These are phyloP conservation scores for Phrynosoma platyrhinos DNA, from an alignment of 2,113 vertebrate species.

Conservation along the genomic window DNA sequence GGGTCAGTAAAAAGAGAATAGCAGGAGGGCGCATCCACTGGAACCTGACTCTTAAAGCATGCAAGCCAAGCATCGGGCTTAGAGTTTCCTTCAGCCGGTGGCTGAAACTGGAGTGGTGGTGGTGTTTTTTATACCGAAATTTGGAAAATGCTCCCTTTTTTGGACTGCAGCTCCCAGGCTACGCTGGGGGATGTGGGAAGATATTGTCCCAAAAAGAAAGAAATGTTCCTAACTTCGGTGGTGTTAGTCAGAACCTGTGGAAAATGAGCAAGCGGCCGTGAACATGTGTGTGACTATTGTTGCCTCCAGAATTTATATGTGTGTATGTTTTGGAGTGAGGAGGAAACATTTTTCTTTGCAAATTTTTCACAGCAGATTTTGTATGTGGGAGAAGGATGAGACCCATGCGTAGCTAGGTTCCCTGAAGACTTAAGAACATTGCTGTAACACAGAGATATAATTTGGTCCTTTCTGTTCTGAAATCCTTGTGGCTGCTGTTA, in stretches of 20 bases:
- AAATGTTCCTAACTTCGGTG: neutral
- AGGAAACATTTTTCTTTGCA: neutral
- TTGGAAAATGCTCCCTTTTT: too few relatives aligned
- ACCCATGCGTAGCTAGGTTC: neutral
- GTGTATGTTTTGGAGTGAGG: neutral
- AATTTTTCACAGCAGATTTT: neutral
- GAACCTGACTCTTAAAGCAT: constrained; percentile 20
- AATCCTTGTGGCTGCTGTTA: neutral
- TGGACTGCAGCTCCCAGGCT: neutral
- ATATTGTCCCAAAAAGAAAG: too few relatives aligned
- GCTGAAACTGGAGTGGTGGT: too few relatives aligned
- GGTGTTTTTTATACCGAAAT: too few relatives aligned
- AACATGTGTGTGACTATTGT: neutral
- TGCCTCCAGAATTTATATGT: neutral
- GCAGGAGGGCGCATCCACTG: constrained; percentile 1
- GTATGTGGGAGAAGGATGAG: too few relatives aligned
- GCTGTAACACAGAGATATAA: neutral
- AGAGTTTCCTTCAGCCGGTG: neutral
- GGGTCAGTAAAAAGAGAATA: constrained; percentile 3
- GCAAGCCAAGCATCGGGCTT: constrained; percentile 2
- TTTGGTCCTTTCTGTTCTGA: neutral
- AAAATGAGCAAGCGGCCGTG: neutral
- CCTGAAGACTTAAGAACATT: constrained; percentile 38
- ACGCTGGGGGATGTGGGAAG: neutral
- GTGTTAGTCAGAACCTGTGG: neutral